Base-by-base conservation (phyloP, 2,888 invertebrate species). In the Eristalis tenax region DNA sequence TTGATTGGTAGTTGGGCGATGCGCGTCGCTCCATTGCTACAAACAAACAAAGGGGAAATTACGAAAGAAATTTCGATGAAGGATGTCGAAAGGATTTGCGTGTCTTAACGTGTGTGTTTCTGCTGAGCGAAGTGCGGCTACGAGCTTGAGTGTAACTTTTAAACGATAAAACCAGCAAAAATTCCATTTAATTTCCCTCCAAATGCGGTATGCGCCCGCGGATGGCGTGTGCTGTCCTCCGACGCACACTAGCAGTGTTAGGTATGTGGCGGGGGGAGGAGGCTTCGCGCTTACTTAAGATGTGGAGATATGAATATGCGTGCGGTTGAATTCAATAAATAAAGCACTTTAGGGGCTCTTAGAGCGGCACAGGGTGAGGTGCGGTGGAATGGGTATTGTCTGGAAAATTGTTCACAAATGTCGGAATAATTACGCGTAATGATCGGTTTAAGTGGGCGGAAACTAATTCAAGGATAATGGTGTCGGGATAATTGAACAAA, bases 321-420 rank as follows among this genome's bases (percentile, higher is more conserved):
- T 80, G 61, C 28, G 66, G 69, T 35, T 81, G 15, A 85, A 77
- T 85, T 81, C 59, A 70, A 81, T 81, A 77, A 81, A 75, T 56
- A 38, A 43, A 59, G 64, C 57, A 18, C 13, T 35, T 35, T 10
- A 40, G 26, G 4, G 3, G 26, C 5, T 22, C n/a, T 1, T 23
- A 32, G n/a, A 15, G 28, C 3, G 18, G 0, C 4, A 18, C 10
- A n/a, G 2, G 43, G 15, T 2, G 15, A 1, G 13, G 5, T 1
- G 0, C 4, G n/a, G 43, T 28, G 28, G 65, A 10, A 15, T 56
- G 11, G 40, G 32, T 68, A 40, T 64, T 70, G 28, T 65, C 65
- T 50, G 80, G 59, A 38, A 79, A 76, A 57, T 70, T 68, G 38
- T 26, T 69, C 13, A 43, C 26, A 80, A 71, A 35, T 77, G 73